Conservation (phyloP, 2,888 invertebrate genomes). For the Scrobipalpa atriplicella region DNA sequence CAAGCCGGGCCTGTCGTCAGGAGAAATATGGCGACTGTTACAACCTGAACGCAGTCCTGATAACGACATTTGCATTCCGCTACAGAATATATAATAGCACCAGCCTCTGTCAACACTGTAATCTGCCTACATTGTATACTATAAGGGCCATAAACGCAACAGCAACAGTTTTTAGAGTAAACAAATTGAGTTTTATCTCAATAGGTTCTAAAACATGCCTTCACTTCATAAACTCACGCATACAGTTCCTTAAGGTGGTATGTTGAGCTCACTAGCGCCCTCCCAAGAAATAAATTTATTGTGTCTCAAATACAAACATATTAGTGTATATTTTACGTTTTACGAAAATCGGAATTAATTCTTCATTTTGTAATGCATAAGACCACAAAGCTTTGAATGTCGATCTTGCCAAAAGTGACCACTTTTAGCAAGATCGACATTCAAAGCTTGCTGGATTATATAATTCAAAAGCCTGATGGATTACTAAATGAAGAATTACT, state of each 20-base stretch:
- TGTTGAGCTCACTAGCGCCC: no score
- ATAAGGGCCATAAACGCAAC: not conserved
- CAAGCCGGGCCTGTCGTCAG: not conserved
- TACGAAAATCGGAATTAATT: no score
- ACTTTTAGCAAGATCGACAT: no score
- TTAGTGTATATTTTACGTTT: no score
- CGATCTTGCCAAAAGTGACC: no score
- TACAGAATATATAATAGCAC: conserved; percentile 2
- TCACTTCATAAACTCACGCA: not conserved
- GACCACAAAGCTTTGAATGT: no score
- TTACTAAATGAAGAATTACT: no score
- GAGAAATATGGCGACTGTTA: conserved; percentile 2
- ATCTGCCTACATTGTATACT: not conserved
- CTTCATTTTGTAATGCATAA: no score
- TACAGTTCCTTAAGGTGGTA: not conserved
- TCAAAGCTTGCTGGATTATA: no score
- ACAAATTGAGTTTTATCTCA: not conserved
- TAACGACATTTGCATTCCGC: not conserved
- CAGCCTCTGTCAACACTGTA: not conserved
- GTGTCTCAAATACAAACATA: no score
- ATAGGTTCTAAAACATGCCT: not conserved
- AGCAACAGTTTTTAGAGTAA: conserved; percentile 4
- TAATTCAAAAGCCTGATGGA: no score
- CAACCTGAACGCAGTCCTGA: not conserved
- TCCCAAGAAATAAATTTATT: no score